Evolutionary conservation across 2,888 invertebrate genomes (phyloP).

Genomic region (Himalopsyche tibetana): DNA sequence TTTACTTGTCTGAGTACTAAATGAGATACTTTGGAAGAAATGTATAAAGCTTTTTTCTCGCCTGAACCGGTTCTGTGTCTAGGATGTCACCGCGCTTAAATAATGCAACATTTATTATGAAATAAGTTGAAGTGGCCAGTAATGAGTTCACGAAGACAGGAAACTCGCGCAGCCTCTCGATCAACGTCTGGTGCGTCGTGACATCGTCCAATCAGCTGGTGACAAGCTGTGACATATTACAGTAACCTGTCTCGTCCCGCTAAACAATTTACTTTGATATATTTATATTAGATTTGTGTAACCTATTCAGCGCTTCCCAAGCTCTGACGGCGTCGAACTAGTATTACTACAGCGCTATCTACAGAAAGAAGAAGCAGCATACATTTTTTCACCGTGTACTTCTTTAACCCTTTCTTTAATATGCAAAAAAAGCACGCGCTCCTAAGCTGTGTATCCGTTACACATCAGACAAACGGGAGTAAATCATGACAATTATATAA

Average conservation of each 20-base stretch:
- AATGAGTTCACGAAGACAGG: conserved; percentile 37
- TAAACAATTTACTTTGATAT: conserved; percentile 42
- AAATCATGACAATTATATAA: no score
- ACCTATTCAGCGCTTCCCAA: neutral
- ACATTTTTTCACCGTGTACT: no score
- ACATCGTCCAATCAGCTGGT: conserved; percentile 47
- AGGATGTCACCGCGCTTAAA: conserved; percentile 2
- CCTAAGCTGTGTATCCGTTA: no score
- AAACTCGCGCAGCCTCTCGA: conserved; percentile 42
- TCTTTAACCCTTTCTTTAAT: no score
- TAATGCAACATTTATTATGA: neutral
- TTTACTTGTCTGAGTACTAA: neutral
- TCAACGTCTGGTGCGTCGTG: conserved; percentile 45
- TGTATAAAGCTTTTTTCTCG: neutral
- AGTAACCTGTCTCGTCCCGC: conserved; percentile 24
- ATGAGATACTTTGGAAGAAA: neutral
- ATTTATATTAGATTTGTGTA: conserved; percentile 32
- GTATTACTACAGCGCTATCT: no score
- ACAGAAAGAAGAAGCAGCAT: no score
- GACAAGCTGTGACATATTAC: conserved; percentile 44
- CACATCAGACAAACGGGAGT: no score
- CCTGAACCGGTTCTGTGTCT: neutral
- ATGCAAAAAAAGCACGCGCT: no score
- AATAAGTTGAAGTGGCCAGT: conserved; percentile 27
- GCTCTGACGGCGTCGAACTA: neutral